Evolutionary conservation across 2,797 vertebrate species (phyloP).

Genomic region (Buceros bicornis): DNA sequence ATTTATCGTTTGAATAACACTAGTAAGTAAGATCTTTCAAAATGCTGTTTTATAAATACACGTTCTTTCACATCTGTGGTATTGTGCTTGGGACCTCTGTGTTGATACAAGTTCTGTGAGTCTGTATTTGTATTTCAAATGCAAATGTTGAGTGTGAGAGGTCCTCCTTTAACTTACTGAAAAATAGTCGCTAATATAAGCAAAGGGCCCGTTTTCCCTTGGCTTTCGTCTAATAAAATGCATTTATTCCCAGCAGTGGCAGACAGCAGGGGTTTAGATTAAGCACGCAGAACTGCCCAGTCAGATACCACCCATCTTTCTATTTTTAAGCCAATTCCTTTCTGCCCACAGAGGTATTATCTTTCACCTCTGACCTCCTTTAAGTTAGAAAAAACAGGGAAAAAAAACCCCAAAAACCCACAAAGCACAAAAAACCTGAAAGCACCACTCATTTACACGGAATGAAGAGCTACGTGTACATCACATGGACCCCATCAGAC

Average conservation of each 20-base stretch:
- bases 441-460: background rate
- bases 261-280: slow-evolving; percentile 2
- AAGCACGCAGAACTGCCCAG: background rate
- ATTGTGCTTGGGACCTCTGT: slow-evolving; percentile 31
- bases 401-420: background rate
- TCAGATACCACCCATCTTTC: slow-evolving; percentile 51
- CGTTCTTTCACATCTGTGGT: background rate
- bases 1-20: slow-evolving; percentile 47
- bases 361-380: slow-evolving; percentile 29
- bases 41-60: background rate
- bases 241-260: background rate
- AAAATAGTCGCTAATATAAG: background rate
- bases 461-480: background rate
- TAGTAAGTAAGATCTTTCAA: background rate
- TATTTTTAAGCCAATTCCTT: slow-evolving; percentile 37
- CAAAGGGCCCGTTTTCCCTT: background rate
- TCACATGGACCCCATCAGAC: background rate
- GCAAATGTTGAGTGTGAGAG: background rate
- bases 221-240: slow-evolving; percentile 5
- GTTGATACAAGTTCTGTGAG: slow-evolving; percentile 19
- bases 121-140: slow-evolving; percentile 1
- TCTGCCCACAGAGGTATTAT: slow-evolving; percentile 19
- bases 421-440: background rate
- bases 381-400: background rate
- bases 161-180: background rate